Conservation (phyloP, 2,113 vertebrate genomes). For the Nerophis lumbriciformis region DNA sequence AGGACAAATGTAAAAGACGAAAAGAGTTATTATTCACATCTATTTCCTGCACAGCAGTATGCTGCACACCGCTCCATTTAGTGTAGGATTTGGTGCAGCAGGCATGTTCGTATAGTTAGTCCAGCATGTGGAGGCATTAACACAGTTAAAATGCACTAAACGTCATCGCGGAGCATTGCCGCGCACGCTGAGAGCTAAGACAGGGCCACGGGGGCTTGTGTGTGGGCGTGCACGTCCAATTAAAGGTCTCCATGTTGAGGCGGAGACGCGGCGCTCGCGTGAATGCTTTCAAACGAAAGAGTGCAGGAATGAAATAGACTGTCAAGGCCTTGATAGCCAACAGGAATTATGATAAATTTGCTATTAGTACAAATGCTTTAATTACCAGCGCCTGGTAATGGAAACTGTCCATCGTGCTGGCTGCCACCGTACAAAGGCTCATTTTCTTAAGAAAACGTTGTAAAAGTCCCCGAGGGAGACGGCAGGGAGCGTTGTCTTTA, state of each 20-base stretch:
- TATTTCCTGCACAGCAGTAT: too few species aligned
- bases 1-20: too few species aligned
- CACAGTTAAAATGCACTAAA: background rate
- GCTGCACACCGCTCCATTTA: too few species aligned
- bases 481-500: constrained; percentile 34
- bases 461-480: constrained; percentile 31
- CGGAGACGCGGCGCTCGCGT: constrained; percentile 43
- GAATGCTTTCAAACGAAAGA: constrained; percentile 58
- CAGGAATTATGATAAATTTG: constrained; percentile 70
- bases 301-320: constrained; percentile 58
- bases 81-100: too few species aligned
- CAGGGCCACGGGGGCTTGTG: background rate
- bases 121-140: too few species aligned
- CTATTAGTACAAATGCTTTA: constrained; percentile 68
- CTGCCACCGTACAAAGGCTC: constrained; percentile 52
- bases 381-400: constrained; percentile 65
- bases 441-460: constrained; percentile 56
- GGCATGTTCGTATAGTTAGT: too few species aligned
- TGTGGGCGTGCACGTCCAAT: constrained; percentile 8
- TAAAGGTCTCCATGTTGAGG: constrained; percentile 50
- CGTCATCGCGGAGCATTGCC: background rate
- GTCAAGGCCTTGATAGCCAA: constrained; percentile 57
- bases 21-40: too few species aligned
- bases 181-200: too few species aligned
- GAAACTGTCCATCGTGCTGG: constrained; percentile 68